phyloP scores from a whole-genome alignment of 2,113 vertebrate genomes.

The Equus przewalskii region DNA sequence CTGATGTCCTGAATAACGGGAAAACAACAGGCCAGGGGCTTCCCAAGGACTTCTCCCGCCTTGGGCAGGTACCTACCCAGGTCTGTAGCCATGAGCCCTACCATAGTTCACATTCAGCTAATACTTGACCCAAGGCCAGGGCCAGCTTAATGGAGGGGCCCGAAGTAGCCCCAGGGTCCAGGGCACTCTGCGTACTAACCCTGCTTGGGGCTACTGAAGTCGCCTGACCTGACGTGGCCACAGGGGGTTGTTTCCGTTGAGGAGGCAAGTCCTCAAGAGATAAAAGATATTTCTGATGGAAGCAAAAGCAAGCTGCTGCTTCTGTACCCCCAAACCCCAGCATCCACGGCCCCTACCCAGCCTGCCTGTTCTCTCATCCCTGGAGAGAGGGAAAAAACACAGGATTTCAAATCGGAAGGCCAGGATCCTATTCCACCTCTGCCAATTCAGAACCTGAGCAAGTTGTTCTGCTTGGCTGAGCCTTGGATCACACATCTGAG shows the following conservation, averaged over 20 bases:
- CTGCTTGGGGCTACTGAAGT: background rate
- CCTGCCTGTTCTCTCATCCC: background rate
- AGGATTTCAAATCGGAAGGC: background rate
- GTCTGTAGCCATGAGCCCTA: background rate
- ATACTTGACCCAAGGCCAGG: background rate
- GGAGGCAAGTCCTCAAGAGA: background rate
- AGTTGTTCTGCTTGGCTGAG: background rate
- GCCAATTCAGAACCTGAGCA: background rate
- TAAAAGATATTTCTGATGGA: background rate
- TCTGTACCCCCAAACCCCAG: background rate
- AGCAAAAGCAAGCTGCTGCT: background rate
- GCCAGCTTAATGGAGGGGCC: background rate
- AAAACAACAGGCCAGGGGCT: background rate
- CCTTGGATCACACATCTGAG: background rate
- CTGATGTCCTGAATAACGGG: background rate
- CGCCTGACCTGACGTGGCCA: background rate
- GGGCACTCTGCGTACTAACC: background rate
- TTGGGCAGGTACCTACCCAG: background rate
- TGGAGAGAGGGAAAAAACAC: background rate
- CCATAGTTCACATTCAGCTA: background rate
- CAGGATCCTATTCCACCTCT: background rate
- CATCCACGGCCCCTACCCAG: fast-evolving
- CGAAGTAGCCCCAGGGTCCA: background rate
- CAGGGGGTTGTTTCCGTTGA: background rate
- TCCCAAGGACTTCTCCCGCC: background rate